Base-by-base conservation (phyloP, 1,140 invertebrate genomes). In the Neuroterus valhalla region DNA sequence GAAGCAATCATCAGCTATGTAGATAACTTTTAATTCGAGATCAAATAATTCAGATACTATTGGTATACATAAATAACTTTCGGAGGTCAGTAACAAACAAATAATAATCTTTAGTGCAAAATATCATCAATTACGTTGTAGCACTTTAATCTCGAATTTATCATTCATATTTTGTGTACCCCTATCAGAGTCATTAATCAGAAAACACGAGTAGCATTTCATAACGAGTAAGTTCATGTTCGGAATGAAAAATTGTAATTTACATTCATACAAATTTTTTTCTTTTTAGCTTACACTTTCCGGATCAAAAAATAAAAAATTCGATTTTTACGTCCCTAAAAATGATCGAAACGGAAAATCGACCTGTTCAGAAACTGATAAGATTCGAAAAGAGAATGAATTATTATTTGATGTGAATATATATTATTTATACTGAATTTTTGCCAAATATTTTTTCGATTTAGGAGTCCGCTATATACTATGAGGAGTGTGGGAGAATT, bases 41-140 rank as follows among this genome's bases (percentile, higher is more conserved):
- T 8, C 6, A 8, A 38, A 38, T 38, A 38, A 38, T 50, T 50
- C 21, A 15, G 55, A 62, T 62, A 62, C 26, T 62, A 14, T 26
- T 31, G 23, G 31, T 62, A n/a, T n/a, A n/a, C 31, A 62, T 62
- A 62, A 62, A 62, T 62, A 62, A 23, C 55, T 62, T 26, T 62
- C 31, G 55, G 55, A 62, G 55, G 55, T 62, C 55, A 62, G 55
- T 62, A 62, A 62, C 55, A 62, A 62, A 62, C 55, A 62, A 62
- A 62, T 31, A 31, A 62, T 31, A 31, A 62, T 62, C 26, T 62
- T 15, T 21, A 62, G 52, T 23, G 52, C 52, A 19, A 62, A 62
- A 62, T 26, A 62, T 31, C 23, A 62, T 23, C 55, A 26, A 31
- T 23, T 26, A 26, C 8, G 55, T 62, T 62, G 55, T 23, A 26